Evolutionary conservation across 2,797 vertebrate species (phyloP), one percentile per base, ranked within the genome.

Genomic region (Poeciliopsis turneri): DNA sequence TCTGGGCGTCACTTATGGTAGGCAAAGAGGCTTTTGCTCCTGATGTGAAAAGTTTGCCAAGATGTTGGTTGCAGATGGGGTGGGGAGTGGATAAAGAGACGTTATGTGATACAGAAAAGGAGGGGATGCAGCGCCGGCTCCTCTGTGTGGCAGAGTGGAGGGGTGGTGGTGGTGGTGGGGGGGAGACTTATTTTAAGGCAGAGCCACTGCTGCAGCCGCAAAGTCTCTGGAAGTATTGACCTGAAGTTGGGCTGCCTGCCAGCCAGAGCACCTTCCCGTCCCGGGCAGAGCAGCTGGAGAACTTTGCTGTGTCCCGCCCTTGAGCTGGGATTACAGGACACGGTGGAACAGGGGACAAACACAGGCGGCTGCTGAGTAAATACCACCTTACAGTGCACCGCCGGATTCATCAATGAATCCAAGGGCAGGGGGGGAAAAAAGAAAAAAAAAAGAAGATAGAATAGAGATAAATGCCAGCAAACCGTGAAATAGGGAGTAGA

Each of bases 201-300:
- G 85, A 51, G 49, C 49, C 49, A 51, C 88, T 85, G 87, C 89
- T 90, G 93, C 93, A 93, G 94, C 89, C 90, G 71, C 89, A 85
- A 59, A 93, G 92, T 93, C 93, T 95, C 88, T 93, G 88, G 88
- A 93, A 90, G 92, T 94, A 94, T 95, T 94, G 94, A 96, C 93
- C 93, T 89, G 90, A 85, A 89, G 76, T 86, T 84, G 90, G 94
- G 93, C 94, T 76, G 20, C 45, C 55, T 88, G 94, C 94, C 95
- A 95, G 87, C 81, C 89, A 82, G 82, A 85, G 86, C 89, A 90
- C 88, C 93, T 86, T 90, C 81, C 86, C 83, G 75, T 76, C 85
- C 74, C 80, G 4, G 8, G 41, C 30, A 76, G 81, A 81, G 89
- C 85, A 88, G 86, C 86, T 85, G 89, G 82, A 84, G 82, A 85